Percentiles rank a stretch among this genome's conserved stretches.
Conservation (phyloP, 2,888 invertebrate genomes). For the Phaonia tiefii region DNA sequence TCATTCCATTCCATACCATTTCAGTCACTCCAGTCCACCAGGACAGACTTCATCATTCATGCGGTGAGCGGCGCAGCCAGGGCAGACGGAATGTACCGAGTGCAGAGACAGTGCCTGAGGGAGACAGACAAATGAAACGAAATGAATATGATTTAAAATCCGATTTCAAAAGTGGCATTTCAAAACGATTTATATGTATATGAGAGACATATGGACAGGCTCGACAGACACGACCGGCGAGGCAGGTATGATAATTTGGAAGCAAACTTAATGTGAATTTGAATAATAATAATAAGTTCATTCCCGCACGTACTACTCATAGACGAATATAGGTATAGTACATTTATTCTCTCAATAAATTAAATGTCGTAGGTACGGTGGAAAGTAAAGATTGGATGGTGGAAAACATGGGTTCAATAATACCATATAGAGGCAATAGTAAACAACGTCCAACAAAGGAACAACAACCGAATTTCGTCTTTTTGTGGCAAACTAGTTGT, state of each 20-base stretch:
- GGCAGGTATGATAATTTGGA: background rate
- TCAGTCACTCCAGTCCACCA: conserved; percentile 11
- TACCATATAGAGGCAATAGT: too few relatives aligned
- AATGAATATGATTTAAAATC: conserved; percentile 78
- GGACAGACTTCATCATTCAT: conserved; percentile 14
- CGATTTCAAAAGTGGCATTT: conserved; percentile 79
- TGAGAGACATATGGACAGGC: conserved; percentile 61
- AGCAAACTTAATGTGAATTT: too few relatives aligned
- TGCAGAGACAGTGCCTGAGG: conserved; percentile 56
- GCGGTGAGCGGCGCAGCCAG: conserved; percentile 19
- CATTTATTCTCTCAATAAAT: too few relatives aligned
- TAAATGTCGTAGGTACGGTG: too few relatives aligned
- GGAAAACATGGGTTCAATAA: too few relatives aligned
- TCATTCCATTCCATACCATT: conserved; percentile 68
- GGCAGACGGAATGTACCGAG: conserved; percentile 31
- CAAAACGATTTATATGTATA: conserved; percentile 67
- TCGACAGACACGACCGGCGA: background rate
- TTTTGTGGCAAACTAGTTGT: too few relatives aligned
- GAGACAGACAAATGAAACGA: conserved; percentile 58
- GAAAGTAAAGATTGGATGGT: too few relatives aligned
- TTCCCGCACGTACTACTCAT: too few relatives aligned
- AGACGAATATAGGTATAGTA: too few relatives aligned
- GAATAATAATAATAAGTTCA: too few relatives aligned
- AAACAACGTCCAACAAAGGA: too few relatives aligned
- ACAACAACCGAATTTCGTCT: too few relatives aligned